Evolutionary conservation across 2,797 vertebrate species (phyloP).

Genomic region (Mallotus villosus): DNA sequence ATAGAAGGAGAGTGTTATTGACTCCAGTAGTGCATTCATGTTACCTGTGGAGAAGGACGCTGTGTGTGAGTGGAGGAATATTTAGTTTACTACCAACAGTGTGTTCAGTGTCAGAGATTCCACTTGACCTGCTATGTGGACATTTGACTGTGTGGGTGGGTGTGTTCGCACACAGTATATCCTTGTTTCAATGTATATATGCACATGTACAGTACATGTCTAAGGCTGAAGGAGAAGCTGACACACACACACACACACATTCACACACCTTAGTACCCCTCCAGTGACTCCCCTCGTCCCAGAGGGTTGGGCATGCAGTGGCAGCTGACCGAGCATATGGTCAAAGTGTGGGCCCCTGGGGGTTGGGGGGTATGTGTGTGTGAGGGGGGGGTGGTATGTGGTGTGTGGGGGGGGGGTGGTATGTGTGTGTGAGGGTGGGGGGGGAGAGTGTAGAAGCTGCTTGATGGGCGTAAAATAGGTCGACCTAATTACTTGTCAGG

Average conservation of each 20-base stretch:
- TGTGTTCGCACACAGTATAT: no score
- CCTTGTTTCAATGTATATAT: no score
- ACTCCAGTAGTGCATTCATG: background rate
- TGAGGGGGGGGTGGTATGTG: no score
- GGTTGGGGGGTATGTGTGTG: background rate
- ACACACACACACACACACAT: background rate
- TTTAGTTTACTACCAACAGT: no score
- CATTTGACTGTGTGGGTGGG: background rate
- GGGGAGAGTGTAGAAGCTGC: background rate
- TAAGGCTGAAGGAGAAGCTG: background rate
- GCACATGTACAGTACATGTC: no score
- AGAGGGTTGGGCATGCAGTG: background rate
- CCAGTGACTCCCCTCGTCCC: background rate
- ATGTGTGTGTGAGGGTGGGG: background rate
- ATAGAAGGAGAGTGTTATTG: constrained; percentile 1
- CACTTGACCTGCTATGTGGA: background rate
- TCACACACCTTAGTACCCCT: background rate
- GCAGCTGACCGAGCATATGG: background rate
- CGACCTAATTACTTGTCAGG: constrained; percentile 42
- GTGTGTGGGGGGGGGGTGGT: no score
- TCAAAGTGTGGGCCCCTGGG: background rate
- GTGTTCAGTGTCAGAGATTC: background rate
- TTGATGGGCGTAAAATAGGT: constrained; percentile 31
- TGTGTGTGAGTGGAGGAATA: background rate
- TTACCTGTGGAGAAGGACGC: background rate